Base-by-base conservation (phyloP, 2,797 vertebrate genomes). In the Rallus crepitans region DNA sequence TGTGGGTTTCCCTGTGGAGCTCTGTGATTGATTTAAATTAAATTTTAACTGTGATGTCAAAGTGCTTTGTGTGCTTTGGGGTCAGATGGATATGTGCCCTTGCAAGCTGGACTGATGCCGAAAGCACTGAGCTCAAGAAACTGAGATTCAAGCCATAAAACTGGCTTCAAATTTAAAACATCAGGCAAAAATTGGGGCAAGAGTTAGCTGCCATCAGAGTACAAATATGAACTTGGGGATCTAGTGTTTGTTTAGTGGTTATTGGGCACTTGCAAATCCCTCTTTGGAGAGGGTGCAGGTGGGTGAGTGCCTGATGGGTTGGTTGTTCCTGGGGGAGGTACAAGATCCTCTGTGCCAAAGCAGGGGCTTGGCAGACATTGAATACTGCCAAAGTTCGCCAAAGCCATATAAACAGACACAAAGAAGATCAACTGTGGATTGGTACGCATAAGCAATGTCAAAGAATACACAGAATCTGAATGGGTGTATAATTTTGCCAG, bases 171-270 rank as follows among this genome's bases (percentile, higher is more conserved):
- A 56, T 77, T 57, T 77, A 35, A 24, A 82, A 30, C 76, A 87
- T 13, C 8, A 1, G 33, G n/a, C 31, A 73, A 63, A 91, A 91
- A 30, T 52, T 0, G 0, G 11, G 27, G 21, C 65, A 40, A 31
- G n/a, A 70, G 21, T 47, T 77, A 66, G 12, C 50, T 80, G 8
- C 23, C 12, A 6, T 68, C 11, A 53, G 17, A 50, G 3, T 47
- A 42, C 27, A 73, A 65, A 64, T 14, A 23, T 87, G 35, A 87
- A 53, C 30, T 60, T 0, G 0, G 5, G 11, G 4, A 4, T 25
- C n/a, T 85, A 19, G 2, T 35, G 14, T 63, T 77, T 68, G 4
- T 63, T 75, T 4, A 4, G 8, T 76, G n/a, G 24, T n/a, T 80
- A 39, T 13, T 12, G n/a, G 24, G 9, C 45, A 42, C n/a, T 12